These are phyloP conservation scores for Proisotoma minuta DNA, from an alignment of 2,888 invertebrate species.

Conservation along the genomic window DNA sequence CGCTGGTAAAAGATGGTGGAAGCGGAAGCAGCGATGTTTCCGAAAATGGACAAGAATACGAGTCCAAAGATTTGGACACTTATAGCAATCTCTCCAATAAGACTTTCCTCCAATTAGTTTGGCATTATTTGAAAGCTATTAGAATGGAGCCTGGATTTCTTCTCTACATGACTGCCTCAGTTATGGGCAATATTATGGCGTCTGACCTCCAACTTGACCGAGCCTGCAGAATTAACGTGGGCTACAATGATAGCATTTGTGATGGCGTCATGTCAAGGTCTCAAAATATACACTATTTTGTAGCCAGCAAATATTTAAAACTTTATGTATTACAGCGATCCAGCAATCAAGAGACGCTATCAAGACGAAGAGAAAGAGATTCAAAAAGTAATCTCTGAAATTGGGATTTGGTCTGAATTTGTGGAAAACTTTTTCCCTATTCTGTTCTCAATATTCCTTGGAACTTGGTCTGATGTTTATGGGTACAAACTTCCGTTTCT, in stretches of 20 bases:
- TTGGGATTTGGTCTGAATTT: constrained; percentile 43
- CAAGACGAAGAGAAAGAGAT: constrained; percentile 28
- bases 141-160: constrained; percentile 44
- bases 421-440: constrained; percentile 47
- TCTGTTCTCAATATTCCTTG: constrained; percentile 42
- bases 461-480: constrained; percentile 46
- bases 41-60: not conserved
- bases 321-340: not conserved
- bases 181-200: constrained; percentile 45
- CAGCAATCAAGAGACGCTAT: not conserved
- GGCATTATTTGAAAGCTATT: constrained; percentile 12
- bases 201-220: constrained; percentile 39
- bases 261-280: constrained; percentile 20
- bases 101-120: not conserved
- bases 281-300: not conserved
- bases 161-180: constrained; percentile 43
- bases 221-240: constrained; percentile 39
- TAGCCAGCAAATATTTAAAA: not conserved
- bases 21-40: not conserved
- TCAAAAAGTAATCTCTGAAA: constrained; percentile 37
- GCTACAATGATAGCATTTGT: constrained; percentile 34
- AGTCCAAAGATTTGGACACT: not conserved
- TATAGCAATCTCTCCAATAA: not conserved
- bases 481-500: constrained; percentile 45
- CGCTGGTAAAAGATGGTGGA: not conserved